A percentile compares a stretch with the other conserved stretches of the same genome.
phyloP scores from a whole-genome alignment of 35 echinoderm and acorn worm genomes.

The Lytechinus pictus region DNA sequence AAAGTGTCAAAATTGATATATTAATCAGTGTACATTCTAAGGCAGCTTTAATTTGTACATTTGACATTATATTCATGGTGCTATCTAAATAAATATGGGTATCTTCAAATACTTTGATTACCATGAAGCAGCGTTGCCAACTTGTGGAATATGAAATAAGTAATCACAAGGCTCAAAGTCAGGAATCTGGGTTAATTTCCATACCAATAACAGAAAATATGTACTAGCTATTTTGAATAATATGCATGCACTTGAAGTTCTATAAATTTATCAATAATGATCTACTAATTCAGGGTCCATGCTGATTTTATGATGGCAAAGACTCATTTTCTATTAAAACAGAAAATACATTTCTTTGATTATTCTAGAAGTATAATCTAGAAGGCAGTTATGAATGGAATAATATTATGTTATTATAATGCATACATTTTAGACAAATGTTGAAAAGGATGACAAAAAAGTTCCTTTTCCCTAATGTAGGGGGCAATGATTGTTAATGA shows the following conservation, averaged over 20 bases:
- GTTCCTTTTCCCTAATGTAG: no score
- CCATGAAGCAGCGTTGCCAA: no score
- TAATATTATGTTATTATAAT: no score
- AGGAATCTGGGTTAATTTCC: no score
- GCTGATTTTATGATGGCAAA: not conserved
- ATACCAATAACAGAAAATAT: no score
- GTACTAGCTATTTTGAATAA: not conserved
- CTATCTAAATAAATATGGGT: not conserved
- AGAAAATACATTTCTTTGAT: not conserved
- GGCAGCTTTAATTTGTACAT: not conserved
- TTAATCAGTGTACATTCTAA: not conserved
- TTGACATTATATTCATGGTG: not conserved
- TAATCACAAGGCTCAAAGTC: no score
- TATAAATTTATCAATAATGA: not conserved
- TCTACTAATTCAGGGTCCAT: not conserved
- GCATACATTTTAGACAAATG: no score
- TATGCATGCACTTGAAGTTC: not conserved
- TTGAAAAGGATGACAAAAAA: no score
- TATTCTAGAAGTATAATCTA: not conserved
- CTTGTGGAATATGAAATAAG: no score
- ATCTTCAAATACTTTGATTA: not conserved
- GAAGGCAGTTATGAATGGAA: not conserved
- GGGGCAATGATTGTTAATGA: no score
- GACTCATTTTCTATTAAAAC: not conserved
- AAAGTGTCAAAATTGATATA: not conserved